Base-by-base conservation (phyloP, 92 coral and sea anemone genomes). In the Actinernus sp. region DNA sequence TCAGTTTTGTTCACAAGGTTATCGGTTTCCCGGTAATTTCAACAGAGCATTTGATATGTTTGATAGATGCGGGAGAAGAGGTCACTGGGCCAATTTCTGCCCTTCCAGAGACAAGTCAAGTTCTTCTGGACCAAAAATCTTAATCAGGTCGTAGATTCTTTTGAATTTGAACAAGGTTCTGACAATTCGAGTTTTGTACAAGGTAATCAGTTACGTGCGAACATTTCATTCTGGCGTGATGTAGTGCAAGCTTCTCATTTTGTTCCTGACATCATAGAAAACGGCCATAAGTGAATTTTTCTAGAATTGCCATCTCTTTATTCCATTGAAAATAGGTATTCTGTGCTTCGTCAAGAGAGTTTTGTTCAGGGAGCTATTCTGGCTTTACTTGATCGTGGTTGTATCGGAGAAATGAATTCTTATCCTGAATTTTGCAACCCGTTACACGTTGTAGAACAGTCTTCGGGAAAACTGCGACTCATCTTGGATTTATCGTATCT, bases 401-500 rank as follows among this genome's bases (percentile, higher is more conserved):
- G 90, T 47, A 61, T 68, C 16, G 46, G 63, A 52, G 79, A 60
- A 44, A 61, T 61, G 24, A 19, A 29, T 36, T 23, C 18, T 32
- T 55, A 44, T 4, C 71, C 86, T 13, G 38, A 3, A 17, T 75
- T 65, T 68, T 83, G 80, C 53, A 76, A 83, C 43, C 90, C 84
- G 11, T 68, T 83, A 34, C 75, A 84, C 25, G 85, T 84, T 21
- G 85, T 76, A 16, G 58, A 58, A 16, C 75, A 75, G 50, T 53
- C 68, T 26, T 66, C 76, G 14, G 85, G 90, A 11, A 84, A 77
- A 41, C 64, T 75, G 10, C 33, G 85, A 1, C 69, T 84, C 1
- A 76, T 83, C 41, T 67, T 83, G 36, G 67, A 83, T 40, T 74
- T 82, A 26, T 82, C 83, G 37, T 63, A 73, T 46, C 59, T 82